phyloP scores from a whole-genome alignment of 2,797 vertebrate species.

The Delichon dasypus region DNA sequence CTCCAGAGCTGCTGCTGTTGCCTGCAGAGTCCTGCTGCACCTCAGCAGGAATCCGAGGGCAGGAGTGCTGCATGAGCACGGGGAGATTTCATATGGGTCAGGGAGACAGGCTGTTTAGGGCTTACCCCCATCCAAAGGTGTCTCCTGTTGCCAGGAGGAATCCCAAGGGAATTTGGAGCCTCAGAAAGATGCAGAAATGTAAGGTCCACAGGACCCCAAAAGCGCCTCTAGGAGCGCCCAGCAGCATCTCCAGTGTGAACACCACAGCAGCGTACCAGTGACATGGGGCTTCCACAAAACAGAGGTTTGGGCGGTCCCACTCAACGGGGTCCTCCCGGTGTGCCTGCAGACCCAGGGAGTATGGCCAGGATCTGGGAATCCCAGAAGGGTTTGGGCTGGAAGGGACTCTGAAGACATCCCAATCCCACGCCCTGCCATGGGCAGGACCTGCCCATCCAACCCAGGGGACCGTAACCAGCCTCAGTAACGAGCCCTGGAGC shows the following conservation, averaged over 20 bases:
- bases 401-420: not conserved
- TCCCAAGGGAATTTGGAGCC: not conserved
- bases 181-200: not conserved
- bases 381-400: not conserved
- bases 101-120: not conserved
- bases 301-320: not conserved
- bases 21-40: not conserved
- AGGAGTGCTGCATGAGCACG: not conserved
- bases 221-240: not conserved
- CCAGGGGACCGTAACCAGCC: not conserved
- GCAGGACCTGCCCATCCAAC: accelerated
- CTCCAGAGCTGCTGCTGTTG: not conserved
- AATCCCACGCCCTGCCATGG: accelerated
- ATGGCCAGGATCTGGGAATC: not conserved
- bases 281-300: not conserved
- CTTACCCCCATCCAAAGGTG: not conserved
- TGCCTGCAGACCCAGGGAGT: not conserved
- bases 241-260: not conserved
- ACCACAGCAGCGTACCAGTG: accelerated
- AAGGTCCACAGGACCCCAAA: not conserved
- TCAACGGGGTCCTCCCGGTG: accelerated
- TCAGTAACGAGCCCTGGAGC: not conserved
- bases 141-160: not conserved
- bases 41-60: not conserved
- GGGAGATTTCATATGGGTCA: not conserved